Conservation (phyloP, 2,888 invertebrate genomes). For the Arge pagana region DNA sequence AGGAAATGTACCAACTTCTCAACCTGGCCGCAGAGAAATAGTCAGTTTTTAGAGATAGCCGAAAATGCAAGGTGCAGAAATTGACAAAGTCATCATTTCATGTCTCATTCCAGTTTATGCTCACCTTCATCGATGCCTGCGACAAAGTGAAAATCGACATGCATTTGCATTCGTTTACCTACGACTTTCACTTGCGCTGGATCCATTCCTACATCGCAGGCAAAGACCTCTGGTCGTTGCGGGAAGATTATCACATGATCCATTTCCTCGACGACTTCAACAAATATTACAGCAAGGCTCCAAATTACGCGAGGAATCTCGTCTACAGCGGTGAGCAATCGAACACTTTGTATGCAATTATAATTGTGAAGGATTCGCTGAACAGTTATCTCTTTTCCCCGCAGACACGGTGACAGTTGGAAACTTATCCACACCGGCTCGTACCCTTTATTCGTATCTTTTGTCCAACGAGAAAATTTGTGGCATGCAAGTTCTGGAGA, state of each 20-base stretch:
- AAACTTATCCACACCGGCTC: conserved; percentile 67
- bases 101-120: conserved; percentile 61
- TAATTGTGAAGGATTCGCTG: no score
- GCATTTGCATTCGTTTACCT: conserved; percentile 78
- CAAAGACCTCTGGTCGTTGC: conserved; percentile 59
- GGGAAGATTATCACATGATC: conserved; percentile 71
- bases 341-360: conserved; percentile 2
- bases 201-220: conserved; percentile 70
- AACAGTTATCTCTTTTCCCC: conserved; percentile 31
- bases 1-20: conserved; percentile 22
- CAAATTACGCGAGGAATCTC: conserved; percentile 75
- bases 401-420: conserved; percentile 64
- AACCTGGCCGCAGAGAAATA: conserved; percentile 13
- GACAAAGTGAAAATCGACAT: conserved; percentile 73
- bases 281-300: conserved; percentile 77
- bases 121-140: conserved; percentile 69
- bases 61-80: neutral
- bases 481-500: conserved; percentile 69
- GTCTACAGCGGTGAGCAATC: conserved; percentile 66
- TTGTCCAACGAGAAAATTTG: conserved; percentile 70
- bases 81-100: conserved; percentile 5
- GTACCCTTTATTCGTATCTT: conserved; percentile 72
- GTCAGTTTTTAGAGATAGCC: neutral
- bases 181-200: conserved; percentile 75
- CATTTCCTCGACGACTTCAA: conserved; percentile 77